These are phyloP conservation scores for Pinna nobilis DNA, from an alignment of 1,140 invertebrate genomes.

Conservation along the genomic window DNA sequence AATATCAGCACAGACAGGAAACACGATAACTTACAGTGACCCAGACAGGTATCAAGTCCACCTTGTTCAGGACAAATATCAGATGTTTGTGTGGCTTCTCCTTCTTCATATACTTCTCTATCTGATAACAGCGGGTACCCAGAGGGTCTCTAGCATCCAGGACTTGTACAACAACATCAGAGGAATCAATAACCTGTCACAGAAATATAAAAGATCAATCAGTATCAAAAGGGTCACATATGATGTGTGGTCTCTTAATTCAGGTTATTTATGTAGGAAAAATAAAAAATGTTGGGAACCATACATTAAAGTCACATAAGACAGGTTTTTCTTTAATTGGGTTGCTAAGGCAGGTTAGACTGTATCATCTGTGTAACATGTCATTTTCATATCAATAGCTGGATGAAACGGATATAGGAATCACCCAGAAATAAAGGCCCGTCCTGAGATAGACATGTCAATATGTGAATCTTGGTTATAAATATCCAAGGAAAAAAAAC, in stretches of 20 bases:
- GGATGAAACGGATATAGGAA: no score
- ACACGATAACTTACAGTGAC: conserved; percentile 84
- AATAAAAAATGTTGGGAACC: not conserved
- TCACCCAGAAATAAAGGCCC: no score
- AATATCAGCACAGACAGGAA: no score
- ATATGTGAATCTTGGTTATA: no score
- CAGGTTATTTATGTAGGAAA: not conserved
- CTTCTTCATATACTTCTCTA: conserved; percentile 91
- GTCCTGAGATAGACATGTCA: no score
- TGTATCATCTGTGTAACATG: no score
- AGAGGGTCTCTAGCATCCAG: conserved; percentile 96
- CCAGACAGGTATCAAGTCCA: conserved; percentile 95
- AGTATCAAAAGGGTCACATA: not conserved
- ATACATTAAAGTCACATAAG: no score
- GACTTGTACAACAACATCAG: conserved; percentile 95
- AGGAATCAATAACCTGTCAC: conserved; percentile 93
- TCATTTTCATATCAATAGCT: no score
- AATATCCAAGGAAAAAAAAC: no score
- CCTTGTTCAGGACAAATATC: conserved; percentile 96
- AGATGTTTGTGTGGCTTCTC: conserved; percentile 97
- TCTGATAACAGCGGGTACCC: conserved; percentile 94
- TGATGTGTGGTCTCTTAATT: not conserved
- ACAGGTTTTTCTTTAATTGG: no score
- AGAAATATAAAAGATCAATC: conserved; percentile 9
- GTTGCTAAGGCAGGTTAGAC: no score